Base-by-base conservation (phyloP, 2,113 vertebrate genomes). In the Psettodes erumei region DNA sequence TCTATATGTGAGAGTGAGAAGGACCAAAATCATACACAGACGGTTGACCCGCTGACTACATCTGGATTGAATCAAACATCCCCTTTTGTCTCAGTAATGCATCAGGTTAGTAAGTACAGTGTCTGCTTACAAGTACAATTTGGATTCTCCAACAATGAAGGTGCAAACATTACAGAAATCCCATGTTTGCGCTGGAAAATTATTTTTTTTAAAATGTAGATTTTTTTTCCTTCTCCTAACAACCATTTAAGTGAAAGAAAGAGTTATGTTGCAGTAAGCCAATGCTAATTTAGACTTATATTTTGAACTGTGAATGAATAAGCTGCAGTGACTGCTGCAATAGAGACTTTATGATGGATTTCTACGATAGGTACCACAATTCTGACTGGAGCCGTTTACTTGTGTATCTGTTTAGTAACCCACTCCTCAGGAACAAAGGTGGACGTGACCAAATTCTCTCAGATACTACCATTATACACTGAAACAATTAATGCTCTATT, bases 401-500 rank as follows among this genome's bases (percentile, higher is more conserved):
- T 89, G 71, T 88, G 56, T 81, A 76, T 73, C 70, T 79, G 75
- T 91, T 83, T 89, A 90, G 89, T 88, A 83, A 91, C 79, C 90
- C 92, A 89, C 83, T 94, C 88, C 94, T 95, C 94, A 95, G 94
- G 94, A 94, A 94, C 87, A 89, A 93, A 89, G 75, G 89, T 92
- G 88, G 91, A 94, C 74, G 90, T 93, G 91, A 95, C 93, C 93
- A 94, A 94, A 94, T 86, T 90, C 58, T 82, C 79, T 84, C 74
- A 69, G 77, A 92, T 70, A 71, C 54, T 59, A 75, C 70, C 51
- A 71, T 65, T 68, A 78, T 62, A 86, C 62, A 77, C 65, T 80
- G 51, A 80, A 83, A 81, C 5, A 59, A 77, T 56, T 60, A 73
- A 65, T 56, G 76, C 61, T 71, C 40, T 66, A 63, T 73, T 75